Base-by-base conservation (phyloP, 2,113 vertebrate genomes). In the Sphyrna mokarran region DNA sequence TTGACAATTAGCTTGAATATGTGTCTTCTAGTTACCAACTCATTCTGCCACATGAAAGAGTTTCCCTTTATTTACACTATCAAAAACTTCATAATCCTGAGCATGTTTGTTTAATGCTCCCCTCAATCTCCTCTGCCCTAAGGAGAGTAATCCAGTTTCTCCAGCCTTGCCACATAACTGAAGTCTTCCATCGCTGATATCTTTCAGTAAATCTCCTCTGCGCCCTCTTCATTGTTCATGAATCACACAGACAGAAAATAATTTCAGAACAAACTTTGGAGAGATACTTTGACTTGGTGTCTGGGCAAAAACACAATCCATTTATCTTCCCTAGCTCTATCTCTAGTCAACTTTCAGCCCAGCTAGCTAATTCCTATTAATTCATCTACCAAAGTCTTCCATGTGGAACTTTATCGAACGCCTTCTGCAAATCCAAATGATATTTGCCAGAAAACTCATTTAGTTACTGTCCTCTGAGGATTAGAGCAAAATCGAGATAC, bases 201-300 rank as follows among this genome's bases (percentile, higher is more conserved):
- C 87, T 14, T 91, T 61, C 63, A 1, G 26, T 18, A 91, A 90
- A 91, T 91, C 58, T 91, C 58, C 87, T 20, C 87, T 63, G 87
- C 33, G 18, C 87, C 13, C 5, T 91, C 58, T 63, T 4, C 58
- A 91, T 91, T 63, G 54, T 33, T 91, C 61, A 91, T 91, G 87
- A 61, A 91, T 91, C 58, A 91, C 58, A n/a, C 1, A 20, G 87
- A n/a, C 58, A 91, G 87, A 63, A 91, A 91, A 63, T 91, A 91
- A 91, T 63, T 91, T 91, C 87, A 63, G 87, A n/a, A n/a, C 33
- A 91, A 63, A 63, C 58, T 13, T 58, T 7, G 18, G 54, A 63
- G 29, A n/a, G 14, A 91, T 63, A 14, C 54, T 33, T 63, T 61
- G 87, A n/a, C 58, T 33, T 18, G 29, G 14, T 61, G 58, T 16